Percentiles rank a stretch among this genome's conserved stretches.
These are phyloP conservation scores for Phaethornis superciliosus DNA, from an alignment of 2,113 vertebrate species.

Conservation along the genomic window DNA sequence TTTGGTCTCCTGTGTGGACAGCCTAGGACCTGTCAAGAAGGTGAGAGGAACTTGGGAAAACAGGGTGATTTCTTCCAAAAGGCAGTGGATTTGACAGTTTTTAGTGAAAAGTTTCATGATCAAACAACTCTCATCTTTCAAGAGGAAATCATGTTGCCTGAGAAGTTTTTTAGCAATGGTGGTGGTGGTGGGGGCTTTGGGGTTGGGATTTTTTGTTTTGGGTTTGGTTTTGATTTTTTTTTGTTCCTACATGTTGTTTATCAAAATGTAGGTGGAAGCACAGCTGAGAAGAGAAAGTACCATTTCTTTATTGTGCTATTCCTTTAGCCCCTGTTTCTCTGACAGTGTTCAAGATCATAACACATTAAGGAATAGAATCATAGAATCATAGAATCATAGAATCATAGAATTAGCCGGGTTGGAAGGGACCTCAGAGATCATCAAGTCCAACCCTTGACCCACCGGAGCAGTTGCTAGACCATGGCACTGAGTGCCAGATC, in stretches of 20 bases:
- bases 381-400: too few species aligned
- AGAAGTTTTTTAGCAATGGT: background rate
- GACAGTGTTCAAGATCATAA: background rate
- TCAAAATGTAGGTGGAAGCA: background rate
- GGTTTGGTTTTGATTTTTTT: background rate
- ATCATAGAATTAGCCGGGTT: too few species aligned
- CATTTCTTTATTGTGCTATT: background rate
- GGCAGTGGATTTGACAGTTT: background rate
- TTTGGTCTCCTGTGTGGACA: background rate
- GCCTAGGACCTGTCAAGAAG: background rate
- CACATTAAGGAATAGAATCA: background rate
- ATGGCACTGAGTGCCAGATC: too few species aligned
- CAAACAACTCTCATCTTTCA: background rate
- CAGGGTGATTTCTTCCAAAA: background rate
- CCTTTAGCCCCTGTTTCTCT: fast-evolving
- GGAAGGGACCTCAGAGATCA: too few species aligned
- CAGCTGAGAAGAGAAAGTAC: background rate
- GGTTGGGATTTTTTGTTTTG: background rate
- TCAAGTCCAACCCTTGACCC: too few species aligned
- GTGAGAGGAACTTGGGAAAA: background rate
- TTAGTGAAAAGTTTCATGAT: background rate
- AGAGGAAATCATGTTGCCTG: background rate
- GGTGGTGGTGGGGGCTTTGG: fast-evolving
- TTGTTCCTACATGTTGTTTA: background rate
- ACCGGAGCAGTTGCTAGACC: too few species aligned